Evolutionary conservation across 2,888 invertebrate species (phyloP), one percentile per base, ranked within the genome.

Genomic region (Pardosa pseudoannulata): DNA sequence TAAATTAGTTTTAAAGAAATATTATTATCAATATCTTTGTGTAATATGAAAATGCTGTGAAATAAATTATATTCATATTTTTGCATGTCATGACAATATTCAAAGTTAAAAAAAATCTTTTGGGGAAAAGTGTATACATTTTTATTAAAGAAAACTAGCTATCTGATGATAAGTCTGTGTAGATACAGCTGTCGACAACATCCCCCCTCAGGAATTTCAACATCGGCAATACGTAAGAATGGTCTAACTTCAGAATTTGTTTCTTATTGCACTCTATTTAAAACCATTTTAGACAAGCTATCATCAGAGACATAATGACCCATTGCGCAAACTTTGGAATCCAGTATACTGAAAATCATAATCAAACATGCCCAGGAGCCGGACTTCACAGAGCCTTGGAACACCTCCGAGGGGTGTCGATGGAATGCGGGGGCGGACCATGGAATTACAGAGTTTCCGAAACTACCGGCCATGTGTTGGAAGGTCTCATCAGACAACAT

Each of bases 381-480:
- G 23, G 56, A 56, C 56, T 5, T 56, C n/a, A 23, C 23, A 56
- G 46, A 56, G 56, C 16, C 56, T n/a, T 56, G 56, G 56, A 56
- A 56, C 56, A 56, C 56, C 1, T 56, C 56, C 5, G 23, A 28
- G 41, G 36, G 36, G 71, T 23, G 82, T 70, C 65, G 75, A 29
- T 31, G 81, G 67, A 19, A 64, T 65, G 64, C 19, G 39, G 76
- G 62, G 39, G 27, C 19, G 39, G 67, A 50, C 19, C 27, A 27
- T 46, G 23, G 67, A 81, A 87, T 87, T 81, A 79, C 28, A 73
- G 78, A 28, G 56, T 73, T 56, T 64, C 64, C 41, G 56, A 56
- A 56, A 56, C 23, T 56, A 23, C 56, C 1, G 67, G 73, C 83
- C 83, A 85, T 86, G 85, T 86, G 85, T 70, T 70, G 74, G 64